Evolutionary conservation across 2,888 invertebrate genomes (phyloP), one percentile per base, ranked within the genome.

Genomic region (Glaucopsyche alexis): DNA sequence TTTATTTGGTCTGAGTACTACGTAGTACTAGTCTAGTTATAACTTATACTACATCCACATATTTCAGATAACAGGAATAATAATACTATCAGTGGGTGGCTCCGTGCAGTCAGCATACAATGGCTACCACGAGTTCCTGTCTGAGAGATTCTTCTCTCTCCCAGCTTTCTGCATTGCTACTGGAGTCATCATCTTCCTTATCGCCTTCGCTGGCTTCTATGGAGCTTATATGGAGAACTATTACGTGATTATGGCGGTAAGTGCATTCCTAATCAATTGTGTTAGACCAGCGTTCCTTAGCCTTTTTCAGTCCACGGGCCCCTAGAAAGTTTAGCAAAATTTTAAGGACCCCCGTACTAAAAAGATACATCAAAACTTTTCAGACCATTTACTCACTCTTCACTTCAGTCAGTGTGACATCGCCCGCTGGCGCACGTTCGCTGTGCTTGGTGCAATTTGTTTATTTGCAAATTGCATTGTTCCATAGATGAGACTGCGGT

Each of bases 151-250:
- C 86, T 95, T 96, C 82, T 96, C 96, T 0, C 95, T 96, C 42
- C 97, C 96, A 8, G 94, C 95, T 11, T 93, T 95, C 74, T 93
- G 96, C 72, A 96, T 97, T 76, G 94, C 96, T 2, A 94, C 96
- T 45, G 96, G 96, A 13, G 85, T 82, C 87, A 93, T 96, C 78
- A 95, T 96, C 80, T 95, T 97, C 85, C 85, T 97, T 77, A 95
- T 98, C 71, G 95, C 97, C 0, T 96, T 96, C 87, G 95, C 97
- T 81, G 98, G 98, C 74, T 98, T 98, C 89, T 98, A 97, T 89
- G 98, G 98, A 65, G 97, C 98, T 0, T 94, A 96, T 78, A 95
- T 95, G 82, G 97, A 98, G 85, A 97, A 96, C 87, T 96, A 97
- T 84, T 95, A 96, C 82, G 95, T 98, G 94, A 95, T 96, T 60